Conservation (phyloP, 2,113 vertebrate species). For the Glareola pratincola region DNA sequence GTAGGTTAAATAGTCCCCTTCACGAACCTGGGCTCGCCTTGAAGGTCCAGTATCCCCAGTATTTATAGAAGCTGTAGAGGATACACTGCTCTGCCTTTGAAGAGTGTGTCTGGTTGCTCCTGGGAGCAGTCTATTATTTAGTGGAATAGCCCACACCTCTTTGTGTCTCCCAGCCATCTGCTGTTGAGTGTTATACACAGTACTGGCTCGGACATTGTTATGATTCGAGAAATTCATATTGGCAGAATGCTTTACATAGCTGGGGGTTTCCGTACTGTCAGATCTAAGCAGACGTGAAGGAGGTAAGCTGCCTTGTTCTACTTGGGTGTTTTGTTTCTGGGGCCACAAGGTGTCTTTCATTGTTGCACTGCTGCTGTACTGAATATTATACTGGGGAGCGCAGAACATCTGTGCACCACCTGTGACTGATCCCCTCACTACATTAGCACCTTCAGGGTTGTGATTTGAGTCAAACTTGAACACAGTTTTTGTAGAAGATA, state of each 20-base stretch:
- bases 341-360: constrained; percentile 88
- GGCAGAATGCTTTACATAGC: constrained; percentile 84
- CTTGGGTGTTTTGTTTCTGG: constrained; percentile 78
- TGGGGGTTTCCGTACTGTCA: constrained; percentile 74
- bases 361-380: constrained; percentile 82
- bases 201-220: constrained; percentile 83
- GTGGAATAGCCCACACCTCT: constrained; percentile 82
- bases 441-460: constrained; percentile 74
- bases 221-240: constrained; percentile 98
- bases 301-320: constrained; percentile 81
- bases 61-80: constrained; percentile 82
- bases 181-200: constrained; percentile 81
- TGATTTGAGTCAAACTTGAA: constrained; percentile 82
- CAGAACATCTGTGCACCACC: constrained; percentile 71
- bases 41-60: constrained; percentile 74
- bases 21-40: constrained; percentile 77
- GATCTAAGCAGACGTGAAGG: constrained; percentile 74
- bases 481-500: constrained; percentile 76
- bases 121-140: constrained; percentile 76
- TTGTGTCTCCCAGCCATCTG: constrained; percentile 76
- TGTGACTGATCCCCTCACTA: constrained; percentile 66
- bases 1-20: constrained; percentile 93
- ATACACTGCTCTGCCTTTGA: constrained; percentile 88
- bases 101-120: constrained; percentile 79
- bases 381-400: constrained; percentile 90